Conservation (phyloP, 2,113 vertebrate species). For the Sminthopsis crassicaudata region DNA sequence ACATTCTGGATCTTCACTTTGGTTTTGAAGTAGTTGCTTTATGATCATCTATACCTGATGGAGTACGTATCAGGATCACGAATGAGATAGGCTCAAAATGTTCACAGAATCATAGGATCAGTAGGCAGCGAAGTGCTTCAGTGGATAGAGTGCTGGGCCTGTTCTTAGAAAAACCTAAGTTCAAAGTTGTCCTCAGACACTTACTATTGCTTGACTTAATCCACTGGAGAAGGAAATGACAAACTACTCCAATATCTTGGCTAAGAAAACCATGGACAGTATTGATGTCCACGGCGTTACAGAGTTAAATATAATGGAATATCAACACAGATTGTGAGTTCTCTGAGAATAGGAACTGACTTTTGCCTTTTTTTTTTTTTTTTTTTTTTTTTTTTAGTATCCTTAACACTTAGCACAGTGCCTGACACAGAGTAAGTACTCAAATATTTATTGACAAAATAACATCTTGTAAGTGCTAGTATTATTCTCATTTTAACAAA, state of each 20-base stretch:
- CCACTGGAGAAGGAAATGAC: not conserved
- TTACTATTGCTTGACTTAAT: not conserved
- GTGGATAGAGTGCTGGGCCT: not conserved
- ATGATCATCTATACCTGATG: not conserved
- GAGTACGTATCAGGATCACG: not conserved
- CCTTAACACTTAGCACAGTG: not conserved
- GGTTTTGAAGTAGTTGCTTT: not conserved
- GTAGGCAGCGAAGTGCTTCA: not conserved
- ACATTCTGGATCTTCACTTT: not conserved
- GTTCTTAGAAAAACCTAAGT: not conserved
- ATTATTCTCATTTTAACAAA: not conserved
- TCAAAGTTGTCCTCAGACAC: not conserved
- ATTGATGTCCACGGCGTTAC: not conserved
- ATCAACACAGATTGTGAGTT: not conserved
- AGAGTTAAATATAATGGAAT: not conserved
- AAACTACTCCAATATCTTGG: not conserved
- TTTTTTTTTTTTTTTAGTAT: not conserved
- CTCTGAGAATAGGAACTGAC: not conserved
- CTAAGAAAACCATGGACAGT: not conserved
- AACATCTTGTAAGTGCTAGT: not conserved
- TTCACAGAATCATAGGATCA: not conserved
- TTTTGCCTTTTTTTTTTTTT: not conserved
- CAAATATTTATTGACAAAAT: not conserved
- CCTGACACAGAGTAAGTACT: not conserved
- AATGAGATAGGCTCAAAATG: not conserved